A percentile compares a stretch with the other conserved stretches of the same genome.
phyloP scores from a whole-genome alignment of 2,113 vertebrate species.

The Pseudolaguvia tuberculata region DNA sequence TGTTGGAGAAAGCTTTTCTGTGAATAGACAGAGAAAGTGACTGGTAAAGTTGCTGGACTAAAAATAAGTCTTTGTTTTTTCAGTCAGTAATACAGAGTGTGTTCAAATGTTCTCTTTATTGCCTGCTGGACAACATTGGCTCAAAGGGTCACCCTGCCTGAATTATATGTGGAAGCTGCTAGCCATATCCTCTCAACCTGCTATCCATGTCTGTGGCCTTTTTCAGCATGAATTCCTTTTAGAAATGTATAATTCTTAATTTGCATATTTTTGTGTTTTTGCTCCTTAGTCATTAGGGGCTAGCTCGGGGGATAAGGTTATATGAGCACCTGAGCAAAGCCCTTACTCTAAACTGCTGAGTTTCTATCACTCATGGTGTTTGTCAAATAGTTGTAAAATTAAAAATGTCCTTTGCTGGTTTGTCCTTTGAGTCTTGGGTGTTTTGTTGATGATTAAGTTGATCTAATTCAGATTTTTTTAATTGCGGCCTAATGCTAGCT shows the following conservation, averaged over 20 bases:
- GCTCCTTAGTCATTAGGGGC: not conserved
- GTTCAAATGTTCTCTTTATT: slow-evolving; percentile 57
- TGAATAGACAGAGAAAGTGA: slow-evolving; percentile 54
- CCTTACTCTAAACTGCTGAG: too few species aligned
- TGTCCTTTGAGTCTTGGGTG: not conserved
- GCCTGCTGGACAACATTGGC: slow-evolving; percentile 56
- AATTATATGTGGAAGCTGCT: slow-evolving; percentile 27
- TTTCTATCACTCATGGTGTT: too few species aligned
- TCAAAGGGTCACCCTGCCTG: slow-evolving; percentile 59
- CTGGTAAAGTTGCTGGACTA: too few species aligned
- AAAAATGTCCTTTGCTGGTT: not conserved
- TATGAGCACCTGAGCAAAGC: too few species aligned
- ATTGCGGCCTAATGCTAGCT: not conserved
- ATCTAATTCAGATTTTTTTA: not conserved
- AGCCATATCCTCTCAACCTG: slow-evolving; percentile 33
- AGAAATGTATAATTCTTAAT: slow-evolving; percentile 21
- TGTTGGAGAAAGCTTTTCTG: too few species aligned
- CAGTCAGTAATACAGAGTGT: slow-evolving; percentile 63
- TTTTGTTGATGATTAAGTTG: not conserved
- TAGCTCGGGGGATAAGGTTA: too few species aligned
- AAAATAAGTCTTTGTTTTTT: slow-evolving; percentile 52
- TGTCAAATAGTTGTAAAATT: too few species aligned
- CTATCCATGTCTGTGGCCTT: slow-evolving; percentile 16
- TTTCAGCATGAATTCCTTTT: slow-evolving; percentile 23
- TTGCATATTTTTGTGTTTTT: slow-evolving; percentile 1